Evolutionary conservation across 92 coral and sea anemone genomes (phyloP).

Genomic region (Phenganax marumi): DNA sequence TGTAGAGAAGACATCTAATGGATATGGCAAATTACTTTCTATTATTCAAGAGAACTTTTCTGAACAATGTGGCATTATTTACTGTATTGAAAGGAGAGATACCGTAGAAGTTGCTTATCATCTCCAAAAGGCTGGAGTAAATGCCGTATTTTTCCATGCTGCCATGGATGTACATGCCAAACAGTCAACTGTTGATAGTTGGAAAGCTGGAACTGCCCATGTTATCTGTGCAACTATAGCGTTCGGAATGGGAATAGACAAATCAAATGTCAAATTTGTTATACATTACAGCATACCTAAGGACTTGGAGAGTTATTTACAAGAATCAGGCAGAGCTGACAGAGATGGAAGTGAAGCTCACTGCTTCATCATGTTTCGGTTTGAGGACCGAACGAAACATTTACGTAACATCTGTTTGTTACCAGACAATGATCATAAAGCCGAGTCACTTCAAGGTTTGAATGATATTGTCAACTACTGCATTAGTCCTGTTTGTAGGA

Average conservation of each 20-base stretch:
- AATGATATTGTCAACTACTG: slow-evolving; percentile 59
- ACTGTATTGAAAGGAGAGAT: slow-evolving; percentile 4
- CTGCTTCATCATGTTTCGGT: slow-evolving; percentile 24
- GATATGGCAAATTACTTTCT: background rate
- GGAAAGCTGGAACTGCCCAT: slow-evolving; percentile 27
- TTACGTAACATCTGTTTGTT: slow-evolving; percentile 44
- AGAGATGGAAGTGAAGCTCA: slow-evolving; percentile 11
- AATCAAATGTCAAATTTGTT: slow-evolving; percentile 19
- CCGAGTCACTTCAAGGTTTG: slow-evolving; percentile 23
- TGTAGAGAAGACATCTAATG: slow-evolving; percentile 4
- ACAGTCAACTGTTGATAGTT: slow-evolving; percentile 20
- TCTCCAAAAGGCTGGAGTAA: slow-evolving; percentile 10
- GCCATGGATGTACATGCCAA: slow-evolving; percentile 25
- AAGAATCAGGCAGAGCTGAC: slow-evolving; percentile 17
- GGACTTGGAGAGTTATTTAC: slow-evolving; percentile 11
- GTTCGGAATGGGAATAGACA: slow-evolving; percentile 28
- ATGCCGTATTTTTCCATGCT: slow-evolving; percentile 31
- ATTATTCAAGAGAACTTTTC: slow-evolving; percentile 10
- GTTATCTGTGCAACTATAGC: slow-evolving; percentile 26
- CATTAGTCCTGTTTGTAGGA: slow-evolving; percentile 50
- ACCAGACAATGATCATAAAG: slow-evolving; percentile 47
- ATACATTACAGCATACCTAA: slow-evolving; percentile 22
- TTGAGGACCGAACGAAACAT: slow-evolving; percentile 63
- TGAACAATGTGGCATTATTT: slow-evolving; percentile 2
- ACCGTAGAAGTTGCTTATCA: slow-evolving; percentile 18